Evolutionary conservation across 1,140 invertebrate species (phyloP), one percentile per base, ranked within the genome.

Genomic region (Drosophila tani): DNA sequence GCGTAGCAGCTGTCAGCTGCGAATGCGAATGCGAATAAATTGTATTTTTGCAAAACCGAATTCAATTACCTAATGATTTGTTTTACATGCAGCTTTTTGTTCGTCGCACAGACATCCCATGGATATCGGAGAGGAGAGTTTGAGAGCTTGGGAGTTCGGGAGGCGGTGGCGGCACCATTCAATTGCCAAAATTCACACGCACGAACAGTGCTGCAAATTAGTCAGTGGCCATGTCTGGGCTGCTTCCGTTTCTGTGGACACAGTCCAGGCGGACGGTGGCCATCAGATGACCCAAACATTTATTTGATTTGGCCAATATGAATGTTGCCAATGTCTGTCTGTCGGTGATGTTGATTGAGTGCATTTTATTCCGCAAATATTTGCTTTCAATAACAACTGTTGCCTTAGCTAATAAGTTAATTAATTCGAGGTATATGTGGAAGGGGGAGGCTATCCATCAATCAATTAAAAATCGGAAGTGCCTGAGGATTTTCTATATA

Each of bases 21-120:
- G 53, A 24, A 40, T 55, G 45, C 19, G 74, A 84, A 74, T 74
- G 70, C 75, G 75, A 79, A 82, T 76, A 86, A 87, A 83, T 88
- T 78, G 84, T 87, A 78, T 87, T 81, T 84, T 78, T 78, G 49
- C 41, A 40, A 50, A 64, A 50, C 62, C 62, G 69, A 84, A 88
- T 88, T 83, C 81, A 88, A 88, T 88, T 88, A 90, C 84, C 81
- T 84, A 90, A 81, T 88, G 77, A 90, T 88, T 88, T 90, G 81
- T 84, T 88, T 88, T 88, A 81, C 68, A 81, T 71, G 65, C 66
- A 63, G 68, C 65, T 83, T 57, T 53, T 51, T 77, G 60, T 67
- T 76, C 64, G 65, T 60, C 32, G 9, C 35, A 51, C 35, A 50
- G 50, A 38, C 32, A 21, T 21, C 11, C 32, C 2, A 19, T 32